These are phyloP conservation scores for Zalophus californianus DNA, from an alignment of 2,797 vertebrate genomes.

Conservation along the genomic window DNA sequence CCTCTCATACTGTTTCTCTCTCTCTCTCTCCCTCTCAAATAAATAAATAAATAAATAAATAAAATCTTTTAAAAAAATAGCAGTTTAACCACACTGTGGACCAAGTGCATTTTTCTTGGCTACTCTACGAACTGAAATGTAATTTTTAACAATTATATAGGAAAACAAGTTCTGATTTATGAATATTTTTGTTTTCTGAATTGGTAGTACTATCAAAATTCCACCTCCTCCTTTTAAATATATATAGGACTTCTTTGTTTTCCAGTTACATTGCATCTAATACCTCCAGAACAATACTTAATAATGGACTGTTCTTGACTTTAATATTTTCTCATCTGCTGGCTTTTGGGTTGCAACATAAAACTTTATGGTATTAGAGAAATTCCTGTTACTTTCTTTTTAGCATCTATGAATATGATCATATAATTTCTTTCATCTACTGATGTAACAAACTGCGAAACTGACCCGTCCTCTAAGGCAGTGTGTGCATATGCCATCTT, in stretches of 20 bases:
- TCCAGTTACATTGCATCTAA: background rate
- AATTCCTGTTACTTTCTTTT: background rate
- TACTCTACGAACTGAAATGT: background rate
- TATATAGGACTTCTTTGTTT: background rate
- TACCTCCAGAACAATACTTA: conserved; percentile 19
- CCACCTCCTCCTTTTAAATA: background rate
- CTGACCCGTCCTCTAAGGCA: background rate
- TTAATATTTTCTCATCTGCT: background rate
- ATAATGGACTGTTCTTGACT: background rate
- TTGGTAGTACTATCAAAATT: background rate
- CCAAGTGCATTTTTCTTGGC: background rate
- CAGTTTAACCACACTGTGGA: background rate
- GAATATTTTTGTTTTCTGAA: background rate
- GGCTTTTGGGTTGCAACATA: background rate
- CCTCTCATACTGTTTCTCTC: too few relatives aligned
- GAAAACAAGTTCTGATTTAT: background rate
- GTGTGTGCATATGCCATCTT: background rate
- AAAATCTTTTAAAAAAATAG: background rate
- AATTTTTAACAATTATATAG: background rate
- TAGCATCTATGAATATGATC: background rate
- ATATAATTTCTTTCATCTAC: background rate
- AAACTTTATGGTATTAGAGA: background rate
- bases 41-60: too few relatives aligned
- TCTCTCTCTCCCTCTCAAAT: too few relatives aligned
- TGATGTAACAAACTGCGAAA: background rate